A percentile compares a stretch with the other conserved stretches of the same genome.
phyloP scores from a whole-genome alignment of 2,797 vertebrate species.

The Apodemus agrarius region DNA sequence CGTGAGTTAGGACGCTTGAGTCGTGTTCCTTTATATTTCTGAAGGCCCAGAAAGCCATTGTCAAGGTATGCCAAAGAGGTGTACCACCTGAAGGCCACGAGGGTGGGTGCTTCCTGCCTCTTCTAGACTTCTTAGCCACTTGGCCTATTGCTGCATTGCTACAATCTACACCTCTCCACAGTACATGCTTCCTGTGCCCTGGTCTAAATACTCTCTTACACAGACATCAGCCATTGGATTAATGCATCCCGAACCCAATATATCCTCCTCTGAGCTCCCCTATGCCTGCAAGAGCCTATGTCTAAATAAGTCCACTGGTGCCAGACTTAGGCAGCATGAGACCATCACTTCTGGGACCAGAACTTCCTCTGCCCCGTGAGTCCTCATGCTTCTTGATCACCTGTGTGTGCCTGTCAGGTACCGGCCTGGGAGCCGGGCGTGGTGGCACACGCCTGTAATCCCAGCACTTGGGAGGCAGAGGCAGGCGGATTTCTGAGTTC shows the following conservation, averaged over 20 bases:
- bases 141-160: no score
- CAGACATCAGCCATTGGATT: rapidly evolving
- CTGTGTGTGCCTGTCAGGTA: not conserved
- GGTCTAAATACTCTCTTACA: rapidly evolving
- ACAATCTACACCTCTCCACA: not conserved
- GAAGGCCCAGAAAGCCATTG: not conserved
- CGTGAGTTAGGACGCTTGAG: no score
- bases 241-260: not conserved
- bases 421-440: no score
- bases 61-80: rapidly evolving
- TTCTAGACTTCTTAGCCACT: not conserved
- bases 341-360: rapidly evolving
- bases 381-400: not conserved
- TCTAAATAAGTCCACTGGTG: not conserved
- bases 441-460: no score
- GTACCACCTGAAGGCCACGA: not conserved
- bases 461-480: no score
- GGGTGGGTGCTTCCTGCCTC: not conserved
- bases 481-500: no score
- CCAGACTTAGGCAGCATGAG: not conserved
- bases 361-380: rapidly evolving
- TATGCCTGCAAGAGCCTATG: not conserved
- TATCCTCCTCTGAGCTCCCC: not conserved
- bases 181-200: not conserved
- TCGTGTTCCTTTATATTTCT: not conserved